These are phyloP conservation scores for Aphis gossypii DNA, from an alignment of 1,140 invertebrate species.

Conservation along the genomic window DNA sequence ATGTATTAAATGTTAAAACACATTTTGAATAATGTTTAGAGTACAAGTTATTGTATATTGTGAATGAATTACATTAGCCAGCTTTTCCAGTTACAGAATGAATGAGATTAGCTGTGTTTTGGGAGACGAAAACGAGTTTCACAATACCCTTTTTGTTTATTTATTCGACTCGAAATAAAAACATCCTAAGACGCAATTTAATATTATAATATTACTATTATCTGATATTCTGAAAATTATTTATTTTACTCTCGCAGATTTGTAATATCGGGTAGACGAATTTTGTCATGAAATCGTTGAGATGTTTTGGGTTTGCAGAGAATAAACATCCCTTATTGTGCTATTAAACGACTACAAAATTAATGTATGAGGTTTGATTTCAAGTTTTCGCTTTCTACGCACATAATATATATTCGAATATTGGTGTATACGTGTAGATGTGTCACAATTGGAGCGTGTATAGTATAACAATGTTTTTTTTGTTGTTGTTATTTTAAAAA, in stretches of 20 bases:
- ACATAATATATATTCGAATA: background rate
- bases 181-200: background rate
- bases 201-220: background rate
- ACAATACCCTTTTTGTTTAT: background rate
- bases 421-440: background rate
- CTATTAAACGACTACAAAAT: background rate
- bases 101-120: background rate
- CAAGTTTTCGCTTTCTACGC: background rate
- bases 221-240: background rate
- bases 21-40: background rate
- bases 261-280: background rate
- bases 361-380: background rate
- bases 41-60: background rate
- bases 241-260: background rate
- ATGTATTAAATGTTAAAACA: background rate
- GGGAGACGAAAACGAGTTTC: background rate
- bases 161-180: background rate
- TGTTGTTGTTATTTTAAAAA: background rate
- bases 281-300: background rate
- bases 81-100: background rate
- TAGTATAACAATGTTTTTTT: background rate
- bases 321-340: background rate
- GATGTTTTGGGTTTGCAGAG: background rate
- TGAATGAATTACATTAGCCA: no score
- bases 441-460: background rate